These are phyloP conservation scores for Poeciliopsis infans DNA, from an alignment of 2,797 vertebrate species.

Conservation along the genomic window DNA sequence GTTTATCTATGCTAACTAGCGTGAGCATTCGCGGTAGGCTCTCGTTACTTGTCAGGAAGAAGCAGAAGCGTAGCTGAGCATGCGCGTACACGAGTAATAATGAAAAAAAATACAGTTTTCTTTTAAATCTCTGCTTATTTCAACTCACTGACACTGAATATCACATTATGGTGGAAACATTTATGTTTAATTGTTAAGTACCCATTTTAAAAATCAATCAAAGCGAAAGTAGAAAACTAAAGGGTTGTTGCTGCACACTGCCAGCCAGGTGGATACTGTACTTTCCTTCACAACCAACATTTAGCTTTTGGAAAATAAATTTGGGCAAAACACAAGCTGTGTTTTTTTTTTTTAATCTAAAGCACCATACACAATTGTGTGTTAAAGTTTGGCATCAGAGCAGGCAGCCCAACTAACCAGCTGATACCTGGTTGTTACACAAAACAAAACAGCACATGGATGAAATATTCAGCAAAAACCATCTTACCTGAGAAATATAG, in stretches of 20 bases:
- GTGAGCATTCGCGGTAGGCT: too few relatives aligned
- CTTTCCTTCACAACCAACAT: neutral
- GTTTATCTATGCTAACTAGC: too few relatives aligned
- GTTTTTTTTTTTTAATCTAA: neutral
- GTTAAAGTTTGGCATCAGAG: neutral
- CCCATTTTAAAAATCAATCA: neutral
- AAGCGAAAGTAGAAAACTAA: neutral
- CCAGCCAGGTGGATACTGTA: neutral
- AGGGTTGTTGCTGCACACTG: neutral
- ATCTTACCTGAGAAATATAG: neutral
- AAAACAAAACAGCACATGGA: neutral
- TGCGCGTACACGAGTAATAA: too few relatives aligned
- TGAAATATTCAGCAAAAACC: neutral
- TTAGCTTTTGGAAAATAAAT: neutral
- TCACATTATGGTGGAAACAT: neutral
- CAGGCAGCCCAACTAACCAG: neutral
- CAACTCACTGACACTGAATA: neutral
- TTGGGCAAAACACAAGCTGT: neutral
- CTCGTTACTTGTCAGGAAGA: too few relatives aligned
- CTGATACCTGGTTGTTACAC: neutral
- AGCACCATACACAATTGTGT: neutral
- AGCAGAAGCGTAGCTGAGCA: too few relatives aligned
- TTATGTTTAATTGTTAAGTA: neutral
- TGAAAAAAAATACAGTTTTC: too few relatives aligned
- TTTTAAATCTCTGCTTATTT: neutral